These are phyloP conservation scores for Hippocampus barbouri DNA, from an alignment of 2,113 vertebrate species.

Conservation along the genomic window DNA sequence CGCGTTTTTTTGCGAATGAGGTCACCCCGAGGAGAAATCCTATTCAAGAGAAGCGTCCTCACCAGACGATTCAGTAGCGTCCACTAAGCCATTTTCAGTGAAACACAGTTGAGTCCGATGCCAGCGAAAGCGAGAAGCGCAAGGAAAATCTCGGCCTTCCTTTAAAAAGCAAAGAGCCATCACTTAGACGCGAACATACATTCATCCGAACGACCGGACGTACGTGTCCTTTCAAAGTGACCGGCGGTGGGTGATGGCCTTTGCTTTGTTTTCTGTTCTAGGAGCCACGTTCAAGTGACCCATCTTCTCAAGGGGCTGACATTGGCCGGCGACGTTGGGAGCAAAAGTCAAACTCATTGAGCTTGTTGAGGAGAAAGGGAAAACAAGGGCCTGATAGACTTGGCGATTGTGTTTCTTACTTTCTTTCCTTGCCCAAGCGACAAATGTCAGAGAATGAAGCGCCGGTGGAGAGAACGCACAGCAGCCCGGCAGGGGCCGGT, in stretches of 20 bases:
- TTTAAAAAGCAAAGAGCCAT: too few species aligned
- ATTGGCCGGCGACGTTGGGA: conserved; percentile 36
- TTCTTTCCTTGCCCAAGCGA: background rate
- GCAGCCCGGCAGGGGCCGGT: conserved; percentile 55
- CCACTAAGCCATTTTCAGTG: background rate
- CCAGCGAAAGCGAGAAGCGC: too few species aligned
- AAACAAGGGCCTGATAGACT: background rate
- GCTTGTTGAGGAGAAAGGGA: conserved; percentile 6
- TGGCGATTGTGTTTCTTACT: background rate
- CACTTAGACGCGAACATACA: too few species aligned
- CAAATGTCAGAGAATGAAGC: conserved; percentile 1
- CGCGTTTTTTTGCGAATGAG: background rate
- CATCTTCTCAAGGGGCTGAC: conserved; percentile 38
- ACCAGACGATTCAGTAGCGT: background rate
- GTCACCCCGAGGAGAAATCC: background rate
- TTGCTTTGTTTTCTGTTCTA: too few species aligned
- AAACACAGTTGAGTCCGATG: too few species aligned
- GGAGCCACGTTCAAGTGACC: conserved; percentile 12
- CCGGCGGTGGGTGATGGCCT: background rate
- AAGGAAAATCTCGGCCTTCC: too few species aligned
- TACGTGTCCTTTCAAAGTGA: too few species aligned
- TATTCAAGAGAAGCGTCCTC: background rate
- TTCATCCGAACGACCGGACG: too few species aligned
- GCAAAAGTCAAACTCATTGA: conserved; percentile 12
- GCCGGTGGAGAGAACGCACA: conserved; percentile 38